Evolutionary conservation across 2,113 vertebrate genomes (phyloP), one percentile per base, ranked within the genome.

Genomic region (Coptodon rendalli): DNA sequence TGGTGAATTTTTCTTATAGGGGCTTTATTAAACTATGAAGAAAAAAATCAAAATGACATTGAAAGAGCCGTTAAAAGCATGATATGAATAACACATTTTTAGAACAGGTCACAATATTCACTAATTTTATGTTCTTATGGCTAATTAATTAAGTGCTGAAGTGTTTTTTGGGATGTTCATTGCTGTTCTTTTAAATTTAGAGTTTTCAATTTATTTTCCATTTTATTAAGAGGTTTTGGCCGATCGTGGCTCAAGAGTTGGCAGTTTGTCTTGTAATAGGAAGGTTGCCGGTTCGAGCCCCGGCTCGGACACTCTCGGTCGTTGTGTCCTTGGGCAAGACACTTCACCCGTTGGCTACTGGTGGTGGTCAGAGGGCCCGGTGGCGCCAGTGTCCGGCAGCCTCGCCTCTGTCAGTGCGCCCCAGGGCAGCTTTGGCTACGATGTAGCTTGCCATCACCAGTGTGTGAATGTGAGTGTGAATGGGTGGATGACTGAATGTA

Each of bases 401-500:
- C 53, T 56, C 6, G 1, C 57, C 57, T 61, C 57, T 61, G 3
- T 61, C 29, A 61, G 16, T 61, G 57, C 2, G 0, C 57, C 29
- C 8, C 57, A 34, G 29, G 57, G 57, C 57, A 19, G 57, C 57
- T 61, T 16, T 61, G 57, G 16, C 57, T 34, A 61, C 16, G 19
- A 34, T 61, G 29, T 61, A 61, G 29, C 57, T 61, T 34, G 52
- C 3, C 52, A n/a, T 53, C 52, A 34, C 29, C 57, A 10, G 27
- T 61, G 29, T 31, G 1, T 61, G 57, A 31, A 31, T 59, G 57
- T 17, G 57, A n/a, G 9, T 52, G 50, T n/a, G 48, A 50, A 50
- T 50, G 17, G 4, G 48, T 59, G 56, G 0, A 2, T 59, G 27
- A 61, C 3, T 17, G 27, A 0, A 17, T 59, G 27, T 16, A 57